A percentile compares a stretch with the other conserved stretches of the same genome.
These are phyloP conservation scores for Drosophila sp. DNA, from an alignment of 1,140 invertebrate species.

Conservation along the genomic window DNA sequence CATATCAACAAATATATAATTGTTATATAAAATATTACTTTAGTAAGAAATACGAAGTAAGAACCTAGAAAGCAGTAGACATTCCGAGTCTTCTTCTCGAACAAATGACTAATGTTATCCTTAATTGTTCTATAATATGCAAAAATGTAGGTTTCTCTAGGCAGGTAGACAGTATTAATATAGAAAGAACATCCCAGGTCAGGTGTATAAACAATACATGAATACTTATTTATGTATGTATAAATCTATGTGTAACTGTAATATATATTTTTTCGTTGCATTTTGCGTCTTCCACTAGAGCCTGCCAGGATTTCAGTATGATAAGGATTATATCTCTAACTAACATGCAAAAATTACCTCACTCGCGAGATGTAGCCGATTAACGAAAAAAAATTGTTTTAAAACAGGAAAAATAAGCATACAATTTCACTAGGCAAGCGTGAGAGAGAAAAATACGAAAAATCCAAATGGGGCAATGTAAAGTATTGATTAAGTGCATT, in stretches of 20 bases:
- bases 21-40: too few relatives aligned
- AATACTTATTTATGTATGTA: conserved; percentile 10
- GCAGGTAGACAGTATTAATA: conserved; percentile 1
- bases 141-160: background rate
- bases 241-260: conserved; percentile 16
- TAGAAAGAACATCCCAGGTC: conserved; percentile 29
- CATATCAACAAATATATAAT: too few relatives aligned
- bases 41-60: too few relatives aligned
- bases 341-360: background rate
- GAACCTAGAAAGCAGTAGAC: too few relatives aligned
- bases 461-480: background rate
- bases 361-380: background rate
- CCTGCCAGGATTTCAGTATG: background rate
- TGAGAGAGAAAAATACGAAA: conserved; percentile 7
- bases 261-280: too few relatives aligned
- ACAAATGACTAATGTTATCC: too few relatives aligned
- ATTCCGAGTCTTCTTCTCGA: too few relatives aligned
- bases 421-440: background rate
- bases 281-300: background rate
- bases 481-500: conserved; percentile 36
- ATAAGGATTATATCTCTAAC: background rate
- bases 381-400: background rate
- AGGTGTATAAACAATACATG: conserved; percentile 19
- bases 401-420: background rate
- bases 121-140: too few relatives aligned